Evolutionary conservation across 53 echinoderm and acorn worm species (phyloP).

Genomic region (Hippasteria phrygiana): DNA sequence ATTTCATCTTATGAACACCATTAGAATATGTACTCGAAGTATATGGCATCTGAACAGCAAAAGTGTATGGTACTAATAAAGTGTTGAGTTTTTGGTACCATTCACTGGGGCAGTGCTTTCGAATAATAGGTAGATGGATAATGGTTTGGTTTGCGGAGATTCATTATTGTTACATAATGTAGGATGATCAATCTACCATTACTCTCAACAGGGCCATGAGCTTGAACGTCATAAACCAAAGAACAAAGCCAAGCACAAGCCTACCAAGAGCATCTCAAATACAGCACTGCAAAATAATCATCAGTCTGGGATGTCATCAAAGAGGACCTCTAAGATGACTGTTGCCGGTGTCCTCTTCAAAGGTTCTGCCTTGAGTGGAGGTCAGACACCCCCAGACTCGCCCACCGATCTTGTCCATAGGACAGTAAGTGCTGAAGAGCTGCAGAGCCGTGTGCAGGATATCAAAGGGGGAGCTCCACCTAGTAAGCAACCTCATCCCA

Average conservation of each 20-base stretch:
- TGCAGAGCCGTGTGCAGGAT: constrained; percentile 37
- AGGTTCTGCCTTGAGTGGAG: constrained; percentile 26
- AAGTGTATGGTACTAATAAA: too few relatives aligned
- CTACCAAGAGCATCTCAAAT: constrained; percentile 23
- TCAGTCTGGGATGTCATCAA: not conserved
- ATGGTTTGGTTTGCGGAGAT: not conserved
- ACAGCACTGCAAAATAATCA: constrained; percentile 2
- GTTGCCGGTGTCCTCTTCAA: constrained; percentile 51
- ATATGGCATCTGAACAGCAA: too few relatives aligned
- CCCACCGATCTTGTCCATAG: not conserved
- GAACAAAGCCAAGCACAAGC: constrained; percentile 41
- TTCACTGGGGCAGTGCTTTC: too few relatives aligned
- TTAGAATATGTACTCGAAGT: too few relatives aligned
- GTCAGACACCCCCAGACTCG: constrained; percentile 14
- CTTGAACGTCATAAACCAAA: constrained; percentile 33
- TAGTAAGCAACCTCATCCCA: constrained; percentile 2
- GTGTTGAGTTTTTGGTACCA: too few relatives aligned
- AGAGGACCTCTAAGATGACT: not conserved
- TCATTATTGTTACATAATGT: not conserved
- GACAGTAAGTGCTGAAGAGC: constrained; percentile 40
- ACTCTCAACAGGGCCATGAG: not conserved
- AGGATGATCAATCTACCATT: not conserved
- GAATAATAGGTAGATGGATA: too few relatives aligned
- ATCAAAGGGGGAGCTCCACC: constrained; percentile 28
- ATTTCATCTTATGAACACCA: too few relatives aligned